These are phyloP conservation scores for Agriopis aurantiaria DNA, from an alignment of 2,888 invertebrate species.

Conservation along the genomic window DNA sequence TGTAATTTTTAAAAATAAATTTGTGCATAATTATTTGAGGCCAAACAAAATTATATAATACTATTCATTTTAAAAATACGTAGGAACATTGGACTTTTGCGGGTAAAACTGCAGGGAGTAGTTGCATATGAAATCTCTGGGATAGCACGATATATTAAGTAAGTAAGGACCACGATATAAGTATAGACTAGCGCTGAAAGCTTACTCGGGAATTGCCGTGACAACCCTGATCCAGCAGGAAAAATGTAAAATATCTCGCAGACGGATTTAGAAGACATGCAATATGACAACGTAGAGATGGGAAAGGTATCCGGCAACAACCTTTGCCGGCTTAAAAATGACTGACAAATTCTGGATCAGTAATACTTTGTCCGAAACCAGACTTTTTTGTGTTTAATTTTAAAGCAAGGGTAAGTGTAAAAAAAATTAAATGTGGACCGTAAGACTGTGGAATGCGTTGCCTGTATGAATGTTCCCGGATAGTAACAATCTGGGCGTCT, in stretches of 20 bases:
- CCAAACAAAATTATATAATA: too few relatives aligned
- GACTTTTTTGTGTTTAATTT: too few relatives aligned
- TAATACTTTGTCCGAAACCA: too few relatives aligned
- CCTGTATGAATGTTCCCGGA: too few relatives aligned
- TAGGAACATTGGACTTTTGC: not conserved
- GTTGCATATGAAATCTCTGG: not conserved
- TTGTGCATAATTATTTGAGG: too few relatives aligned
- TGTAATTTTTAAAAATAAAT: too few relatives aligned
- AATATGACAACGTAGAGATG: conserved; percentile 18
- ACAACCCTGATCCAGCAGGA: conserved; percentile 28
- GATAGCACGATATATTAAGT: conserved; percentile 1
- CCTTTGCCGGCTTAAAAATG: not conserved
- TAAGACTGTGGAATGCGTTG: too few relatives aligned
- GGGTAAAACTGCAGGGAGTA: not conserved
- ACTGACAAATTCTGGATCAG: not conserved
- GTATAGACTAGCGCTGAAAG: conserved; percentile 8
- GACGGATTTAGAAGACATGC: conserved; percentile 26
- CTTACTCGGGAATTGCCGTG: conserved; percentile 21
- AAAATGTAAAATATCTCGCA: conserved; percentile 30
- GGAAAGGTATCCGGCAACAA: not conserved
- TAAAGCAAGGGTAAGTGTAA: too few relatives aligned
- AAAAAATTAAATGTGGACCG: too few relatives aligned
- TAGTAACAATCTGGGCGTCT: too few relatives aligned
- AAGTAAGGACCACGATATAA: not conserved
- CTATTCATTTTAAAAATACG: not conserved